Percentiles rank a stretch among this genome's conserved stretches.
phyloP scores from a whole-genome alignment of 1,140 invertebrate species.

The Hycleus cichorii region DNA sequence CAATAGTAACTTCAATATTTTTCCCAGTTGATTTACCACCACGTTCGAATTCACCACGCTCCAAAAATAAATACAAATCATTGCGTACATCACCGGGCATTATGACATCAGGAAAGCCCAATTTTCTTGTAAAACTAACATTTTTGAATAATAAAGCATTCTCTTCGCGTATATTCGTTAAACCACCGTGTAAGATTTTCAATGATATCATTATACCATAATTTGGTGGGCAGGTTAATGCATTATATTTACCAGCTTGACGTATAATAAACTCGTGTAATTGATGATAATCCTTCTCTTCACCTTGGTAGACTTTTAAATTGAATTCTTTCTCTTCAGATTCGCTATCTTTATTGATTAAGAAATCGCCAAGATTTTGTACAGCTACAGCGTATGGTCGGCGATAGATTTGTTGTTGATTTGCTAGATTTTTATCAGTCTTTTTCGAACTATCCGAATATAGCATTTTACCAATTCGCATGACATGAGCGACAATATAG shows the following conservation, averaged over 20 bases:
- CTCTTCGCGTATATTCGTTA: conserved; percentile 64
- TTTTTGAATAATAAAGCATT: conserved; percentile 75
- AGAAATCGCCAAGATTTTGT: conserved; percentile 54
- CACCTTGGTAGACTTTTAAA: conserved; percentile 63
- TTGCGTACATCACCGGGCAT: conserved; percentile 94
- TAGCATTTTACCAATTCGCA: conserved; percentile 80
- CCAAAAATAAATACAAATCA: conserved; percentile 86
- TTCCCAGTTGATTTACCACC: conserved; percentile 93
- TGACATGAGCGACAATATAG: conserved; percentile 80
- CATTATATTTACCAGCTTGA: conserved; percentile 71
- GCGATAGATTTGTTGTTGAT: conserved; percentile 52
- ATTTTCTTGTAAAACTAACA: conserved; percentile 75
- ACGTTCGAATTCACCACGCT: conserved; percentile 84
- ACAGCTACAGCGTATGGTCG: conserved; percentile 81
- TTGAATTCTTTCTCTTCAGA: conserved; percentile 64
- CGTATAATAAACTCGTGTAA: conserved; percentile 83
- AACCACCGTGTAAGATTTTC: conserved; percentile 65
- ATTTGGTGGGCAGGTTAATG: conserved; percentile 61
- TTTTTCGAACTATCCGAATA: conserved; percentile 71
- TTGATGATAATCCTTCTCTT: conserved; percentile 87
- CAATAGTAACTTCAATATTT: conserved; percentile 83
- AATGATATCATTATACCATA: conserved; percentile 69
- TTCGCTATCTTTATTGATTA: conserved; percentile 52
- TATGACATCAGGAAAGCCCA: conserved; percentile 91
- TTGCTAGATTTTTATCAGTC: conserved; percentile 39